Evolutionary conservation across 1,140 invertebrate genomes (phyloP).

Genomic region (Orius insidiosus): DNA sequence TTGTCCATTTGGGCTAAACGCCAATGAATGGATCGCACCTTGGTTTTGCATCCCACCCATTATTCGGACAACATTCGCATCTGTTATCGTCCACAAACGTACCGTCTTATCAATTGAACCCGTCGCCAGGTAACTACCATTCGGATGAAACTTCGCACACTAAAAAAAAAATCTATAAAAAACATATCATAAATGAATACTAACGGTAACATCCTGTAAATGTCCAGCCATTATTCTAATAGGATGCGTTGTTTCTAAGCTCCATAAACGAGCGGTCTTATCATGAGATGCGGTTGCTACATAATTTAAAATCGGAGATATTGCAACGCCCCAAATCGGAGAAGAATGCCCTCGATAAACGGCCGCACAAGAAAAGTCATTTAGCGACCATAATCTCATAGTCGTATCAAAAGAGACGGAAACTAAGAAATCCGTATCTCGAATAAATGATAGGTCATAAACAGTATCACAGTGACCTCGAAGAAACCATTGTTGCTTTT

Average conservation of each 20-base stretch:
- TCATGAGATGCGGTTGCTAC: constrained; percentile 71
- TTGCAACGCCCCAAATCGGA: constrained; percentile 71
- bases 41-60: constrained; percentile 35
- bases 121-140: constrained; percentile 59
- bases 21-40: constrained; percentile 38
- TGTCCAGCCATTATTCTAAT: constrained; percentile 68
- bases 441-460: constrained; percentile 48
- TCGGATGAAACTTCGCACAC: constrained; percentile 68
- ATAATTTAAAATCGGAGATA: constrained; percentile 51
- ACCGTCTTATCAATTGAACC: constrained; percentile 60
- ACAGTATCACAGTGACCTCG: constrained; percentile 55
- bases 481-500: constrained; percentile 25
- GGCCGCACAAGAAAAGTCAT: constrained; percentile 45
- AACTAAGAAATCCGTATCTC: constrained; percentile 39
- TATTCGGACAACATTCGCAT: constrained; percentile 38
- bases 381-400: constrained; percentile 50
- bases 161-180: constrained; percentile 24
- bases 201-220: constrained; percentile 63
- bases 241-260: constrained; percentile 58
- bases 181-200: constrained; percentile 17
- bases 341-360: constrained; percentile 69
- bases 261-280: constrained; percentile 68
- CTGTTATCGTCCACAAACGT: constrained; percentile 50
- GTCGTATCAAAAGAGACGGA: constrained; percentile 62
- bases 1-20: constrained; percentile 53